Percentiles rank a stretch among this genome's conserved stretches.
phyloP scores from a whole-genome alignment of 1,140 invertebrate species.

The Plectrocnemia conspersa region DNA sequence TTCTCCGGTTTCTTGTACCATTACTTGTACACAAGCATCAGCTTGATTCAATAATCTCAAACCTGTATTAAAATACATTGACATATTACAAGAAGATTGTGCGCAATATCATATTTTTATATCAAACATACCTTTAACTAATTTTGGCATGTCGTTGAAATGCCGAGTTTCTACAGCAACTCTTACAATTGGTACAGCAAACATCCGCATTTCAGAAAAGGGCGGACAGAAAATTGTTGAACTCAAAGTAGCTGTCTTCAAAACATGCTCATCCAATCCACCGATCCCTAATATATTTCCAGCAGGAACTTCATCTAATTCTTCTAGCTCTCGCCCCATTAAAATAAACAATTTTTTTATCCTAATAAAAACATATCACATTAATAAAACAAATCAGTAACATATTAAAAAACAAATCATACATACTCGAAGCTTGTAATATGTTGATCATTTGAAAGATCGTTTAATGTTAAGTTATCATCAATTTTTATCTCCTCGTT shows the following conservation, averaged over 20 bases:
- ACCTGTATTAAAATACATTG: conserved; percentile 19
- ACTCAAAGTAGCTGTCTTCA: conserved; percentile 91
- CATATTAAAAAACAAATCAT: background rate
- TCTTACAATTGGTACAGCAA: conserved; percentile 83
- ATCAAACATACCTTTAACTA: conserved; percentile 63
- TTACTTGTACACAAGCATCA: conserved; percentile 87
- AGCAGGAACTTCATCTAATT: conserved; percentile 72
- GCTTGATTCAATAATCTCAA: conserved; percentile 84
- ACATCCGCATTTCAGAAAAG: conserved; percentile 78
- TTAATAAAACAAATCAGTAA: conserved; percentile 5
- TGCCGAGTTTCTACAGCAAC: conserved; percentile 92
- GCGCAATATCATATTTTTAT: background rate
- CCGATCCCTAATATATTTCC: conserved; percentile 91
- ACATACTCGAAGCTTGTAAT: conserved; percentile 49
- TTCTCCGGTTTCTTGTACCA: conserved; percentile 91
- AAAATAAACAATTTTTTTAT: conserved; percentile 69
- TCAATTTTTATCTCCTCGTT: conserved; percentile 50
- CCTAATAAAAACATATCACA: conserved; percentile 22
- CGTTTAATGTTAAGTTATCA: conserved; percentile 56
- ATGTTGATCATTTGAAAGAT: conserved; percentile 60
- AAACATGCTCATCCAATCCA: conserved; percentile 76
- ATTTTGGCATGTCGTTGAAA: conserved; percentile 71
- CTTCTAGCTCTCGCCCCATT: conserved; percentile 89
- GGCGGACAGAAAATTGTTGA: conserved; percentile 78
- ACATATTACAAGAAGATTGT: background rate